These are phyloP conservation scores for Halisarca cf. caerulea DNA, from an alignment of 37 sponge, comb jelly and placozoan genomes.

Conservation along the genomic window DNA sequence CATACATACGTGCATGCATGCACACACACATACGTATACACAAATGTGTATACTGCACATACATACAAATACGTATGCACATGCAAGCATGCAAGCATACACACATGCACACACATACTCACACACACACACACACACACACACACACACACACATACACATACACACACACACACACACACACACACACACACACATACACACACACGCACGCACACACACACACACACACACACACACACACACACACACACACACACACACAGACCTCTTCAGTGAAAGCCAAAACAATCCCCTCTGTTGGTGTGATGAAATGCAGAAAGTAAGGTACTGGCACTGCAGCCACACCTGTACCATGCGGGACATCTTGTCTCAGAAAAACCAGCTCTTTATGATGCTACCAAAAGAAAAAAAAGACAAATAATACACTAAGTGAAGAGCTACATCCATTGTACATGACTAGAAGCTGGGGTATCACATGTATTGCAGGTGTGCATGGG, in stretches of 20 bases:
- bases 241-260: background rate
- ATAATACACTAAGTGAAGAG: too few relatives aligned
- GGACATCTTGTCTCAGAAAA: background rate
- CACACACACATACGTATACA: background rate
- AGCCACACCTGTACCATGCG: background rate
- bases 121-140: background rate
- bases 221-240: background rate
- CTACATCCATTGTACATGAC: too few relatives aligned
- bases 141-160: background rate
- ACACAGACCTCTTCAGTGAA: constrained; percentile 10
- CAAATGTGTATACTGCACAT: background rate
- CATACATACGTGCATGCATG: background rate
- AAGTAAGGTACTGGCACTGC: background rate
- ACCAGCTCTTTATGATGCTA: constrained; percentile 21
- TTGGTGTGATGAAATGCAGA: constrained; percentile 11
- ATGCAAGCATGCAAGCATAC: background rate
- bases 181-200: background rate
- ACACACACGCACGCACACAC: constrained; percentile 5
- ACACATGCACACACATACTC: background rate
- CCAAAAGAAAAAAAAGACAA: too few relatives aligned
- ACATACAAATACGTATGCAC: background rate
- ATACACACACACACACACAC: constrained; percentile 5
- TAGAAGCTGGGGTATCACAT: too few relatives aligned
- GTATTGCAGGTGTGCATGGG: too few relatives aligned
- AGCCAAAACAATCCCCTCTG: background rate